These are phyloP conservation scores for Stichopus chloronotus DNA, from an alignment of 35 echinoderm and acorn worm species.

Conservation along the genomic window DNA sequence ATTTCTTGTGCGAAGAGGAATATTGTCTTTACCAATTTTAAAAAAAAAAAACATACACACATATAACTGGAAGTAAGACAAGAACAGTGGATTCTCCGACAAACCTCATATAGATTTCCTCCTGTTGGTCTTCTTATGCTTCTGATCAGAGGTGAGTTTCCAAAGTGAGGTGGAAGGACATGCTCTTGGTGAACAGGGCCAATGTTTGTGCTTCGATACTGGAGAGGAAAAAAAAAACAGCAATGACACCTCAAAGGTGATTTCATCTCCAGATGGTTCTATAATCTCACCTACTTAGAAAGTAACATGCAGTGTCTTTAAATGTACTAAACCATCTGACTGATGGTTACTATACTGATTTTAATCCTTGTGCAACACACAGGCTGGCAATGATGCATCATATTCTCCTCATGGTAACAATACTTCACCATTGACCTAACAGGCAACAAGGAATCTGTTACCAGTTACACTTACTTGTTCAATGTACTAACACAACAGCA, in stretches of 20 bases:
- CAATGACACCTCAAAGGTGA: not conserved
- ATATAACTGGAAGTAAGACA: no score
- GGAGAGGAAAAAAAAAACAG: constrained; percentile 13
- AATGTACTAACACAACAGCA: no score
- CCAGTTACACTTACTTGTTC: no score
- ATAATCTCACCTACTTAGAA: not conserved
- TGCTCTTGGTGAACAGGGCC: constrained; percentile 44
- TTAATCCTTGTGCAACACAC: no score
- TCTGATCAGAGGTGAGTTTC: constrained; percentile 31
- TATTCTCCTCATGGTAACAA: no score
- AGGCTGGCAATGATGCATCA: no score
- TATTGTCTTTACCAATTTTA: no score
- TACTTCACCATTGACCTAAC: no score
- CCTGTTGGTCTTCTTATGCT: constrained; percentile 40
- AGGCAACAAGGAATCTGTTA: no score
- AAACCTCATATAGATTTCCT: constrained; percentile 49
- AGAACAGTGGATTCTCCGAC: not conserved
- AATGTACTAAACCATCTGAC: not conserved
- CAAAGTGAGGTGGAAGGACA: constrained; percentile 44
- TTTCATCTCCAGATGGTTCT: no score
- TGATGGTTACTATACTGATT: not conserved
- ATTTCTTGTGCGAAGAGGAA: no score
- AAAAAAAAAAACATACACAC: no score
- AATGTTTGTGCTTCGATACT: constrained; percentile 49
- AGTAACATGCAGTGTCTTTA: not conserved